Evolutionary conservation across 2,888 invertebrate species (phyloP), one percentile per base, ranked within the genome.

Genomic region (Eudasyphora cyanicolor): DNA sequence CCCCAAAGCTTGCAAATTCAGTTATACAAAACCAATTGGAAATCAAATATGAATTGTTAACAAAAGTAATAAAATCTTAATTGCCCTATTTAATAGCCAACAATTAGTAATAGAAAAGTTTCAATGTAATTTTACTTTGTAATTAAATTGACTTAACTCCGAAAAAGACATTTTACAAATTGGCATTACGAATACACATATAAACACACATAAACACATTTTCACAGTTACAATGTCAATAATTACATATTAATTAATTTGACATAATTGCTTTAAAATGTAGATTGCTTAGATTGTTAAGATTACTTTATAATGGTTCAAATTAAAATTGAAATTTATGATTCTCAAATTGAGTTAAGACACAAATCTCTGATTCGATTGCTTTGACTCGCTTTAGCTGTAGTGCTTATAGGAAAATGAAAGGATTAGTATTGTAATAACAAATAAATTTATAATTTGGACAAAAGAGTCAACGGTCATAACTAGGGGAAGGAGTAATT

Each of bases 181-280:
- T 64, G 38, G 35, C 35, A 62, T n/a, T n/a, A n/a, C n/a, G 32
- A 21, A 64, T 19, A 57, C 6, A 38, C 14, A n/a, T n/a, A n/a
- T n/a, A n/a, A n/a, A n/a, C n/a, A n/a, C n/a, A n/a, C n/a, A n/a
- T n/a, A n/a, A n/a, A n/a, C n/a, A n/a, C n/a, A n/a, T n/a, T n/a
- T n/a, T n/a, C n/a, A 73, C 62, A 78, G 57, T 64, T 73, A 27
- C 42, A 79, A 73, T 51, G 21, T 57, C 49, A 74, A 64, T 80
- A 80, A 80, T 76, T 69, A 51, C 24, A 74, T 70, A 62, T 70
- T 77, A 80, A 83, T 83, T 80, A 83, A 80, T 80, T 75, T 80
- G 74, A 29, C 35, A 77, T 83, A 75, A 83, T 80, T 80, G 83
- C 62, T 62, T 21, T 38, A 70, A 77, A 77, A 24, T 80, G 76